Conservation (phyloP, 2,888 invertebrate genomes). For the Icerya purchasi region DNA sequence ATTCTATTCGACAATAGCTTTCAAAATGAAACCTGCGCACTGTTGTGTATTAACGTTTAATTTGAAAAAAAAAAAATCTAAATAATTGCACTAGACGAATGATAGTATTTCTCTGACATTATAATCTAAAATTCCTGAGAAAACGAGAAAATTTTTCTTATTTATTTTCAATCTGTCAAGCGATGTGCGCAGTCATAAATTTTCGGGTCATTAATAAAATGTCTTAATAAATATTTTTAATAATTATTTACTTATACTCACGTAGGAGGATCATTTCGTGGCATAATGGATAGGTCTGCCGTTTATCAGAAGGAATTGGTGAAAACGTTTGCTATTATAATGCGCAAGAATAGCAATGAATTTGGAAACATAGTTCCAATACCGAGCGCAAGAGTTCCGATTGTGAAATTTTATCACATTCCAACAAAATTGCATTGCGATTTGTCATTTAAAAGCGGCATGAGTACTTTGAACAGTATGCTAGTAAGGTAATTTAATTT, state of each 20-base stretch:
- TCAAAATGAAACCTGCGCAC: no score
- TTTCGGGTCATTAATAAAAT: no score
- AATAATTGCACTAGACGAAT: no score
- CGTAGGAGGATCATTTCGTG: slow-evolving; percentile 7
- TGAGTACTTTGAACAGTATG: slow-evolving; percentile 16
- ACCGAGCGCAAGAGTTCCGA: slow-evolving; percentile 16
- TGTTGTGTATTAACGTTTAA: no score
- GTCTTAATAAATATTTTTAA: neutral
- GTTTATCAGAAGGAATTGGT: slow-evolving; percentile 8
- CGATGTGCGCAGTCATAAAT: no score
- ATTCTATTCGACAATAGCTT: no score
- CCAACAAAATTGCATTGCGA: slow-evolving; percentile 14
- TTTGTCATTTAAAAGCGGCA: slow-evolving; percentile 16
- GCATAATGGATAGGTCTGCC: neutral
- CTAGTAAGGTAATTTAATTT: slow-evolving; percentile 13
- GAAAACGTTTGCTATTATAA: neutral
- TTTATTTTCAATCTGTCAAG: no score
- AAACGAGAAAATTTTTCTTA: no score
- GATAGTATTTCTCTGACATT: no score
- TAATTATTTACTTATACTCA: neutral
- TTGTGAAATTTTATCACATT: slow-evolving; percentile 15
- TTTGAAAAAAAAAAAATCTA: no score
- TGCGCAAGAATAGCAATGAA: slow-evolving; percentile 2
- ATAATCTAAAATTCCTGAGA: no score
- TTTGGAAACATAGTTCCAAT: slow-evolving; percentile 13